phyloP scores from a whole-genome alignment of 2,797 vertebrate species.

The Acanthopagrus latus region DNA sequence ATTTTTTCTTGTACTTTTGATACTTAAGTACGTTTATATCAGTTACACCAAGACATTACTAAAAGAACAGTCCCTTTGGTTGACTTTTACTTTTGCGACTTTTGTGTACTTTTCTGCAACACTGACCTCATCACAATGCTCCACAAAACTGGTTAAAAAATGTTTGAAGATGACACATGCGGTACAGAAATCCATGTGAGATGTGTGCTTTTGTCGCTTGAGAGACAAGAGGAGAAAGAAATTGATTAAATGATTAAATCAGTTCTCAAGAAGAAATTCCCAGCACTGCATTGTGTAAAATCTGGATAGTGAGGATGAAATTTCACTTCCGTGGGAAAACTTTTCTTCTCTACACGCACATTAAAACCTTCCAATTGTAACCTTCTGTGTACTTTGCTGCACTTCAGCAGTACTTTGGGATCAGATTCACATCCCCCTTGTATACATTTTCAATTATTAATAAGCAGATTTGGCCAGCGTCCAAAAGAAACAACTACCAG shows the following conservation, averaged over 20 bases:
- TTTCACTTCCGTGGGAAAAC: background rate
- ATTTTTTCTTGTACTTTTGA: no score
- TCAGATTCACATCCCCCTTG: background rate
- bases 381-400: no score
- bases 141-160: background rate
- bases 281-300: background rate
- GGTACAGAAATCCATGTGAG: background rate
- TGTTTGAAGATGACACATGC: background rate
- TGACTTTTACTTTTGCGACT: no score
- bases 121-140: background rate
- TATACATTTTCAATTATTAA: background rate
- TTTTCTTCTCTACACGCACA: background rate
- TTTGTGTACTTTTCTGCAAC: no score
- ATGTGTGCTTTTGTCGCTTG: background rate
- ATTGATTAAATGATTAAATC: background rate
- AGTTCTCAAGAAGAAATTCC: background rate
- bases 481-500: constrained; percentile 2
- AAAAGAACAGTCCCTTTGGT: no score
- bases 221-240: background rate
- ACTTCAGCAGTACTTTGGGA: no score
- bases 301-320: background rate
- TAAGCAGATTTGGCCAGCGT: background rate
- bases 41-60: no score
- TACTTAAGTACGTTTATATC: no score
- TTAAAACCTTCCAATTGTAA: no score